Evolutionary conservation across 2,113 vertebrate genomes (phyloP).

Genomic region (Scatophagus argus): DNA sequence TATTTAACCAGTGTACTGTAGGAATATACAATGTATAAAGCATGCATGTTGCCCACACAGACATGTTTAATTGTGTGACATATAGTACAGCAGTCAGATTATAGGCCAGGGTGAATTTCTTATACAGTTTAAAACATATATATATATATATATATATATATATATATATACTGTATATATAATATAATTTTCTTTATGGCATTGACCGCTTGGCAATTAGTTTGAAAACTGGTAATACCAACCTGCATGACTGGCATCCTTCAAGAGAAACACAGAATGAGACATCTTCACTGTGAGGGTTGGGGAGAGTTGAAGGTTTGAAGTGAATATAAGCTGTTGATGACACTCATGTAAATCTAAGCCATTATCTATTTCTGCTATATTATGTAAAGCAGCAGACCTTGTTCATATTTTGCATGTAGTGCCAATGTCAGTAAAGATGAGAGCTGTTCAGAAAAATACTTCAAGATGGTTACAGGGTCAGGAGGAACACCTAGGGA

Average conservation of each 20-base stretch:
- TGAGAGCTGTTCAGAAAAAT: background rate
- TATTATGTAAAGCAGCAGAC: conserved; percentile 1
- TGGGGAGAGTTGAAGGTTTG: background rate
- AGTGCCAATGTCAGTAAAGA: background rate
- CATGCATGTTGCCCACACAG: background rate
- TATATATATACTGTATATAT: too few species aligned
- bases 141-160: too few species aligned
- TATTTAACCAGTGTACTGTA: background rate
- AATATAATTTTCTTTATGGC: too few species aligned
- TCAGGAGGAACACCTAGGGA: background rate
- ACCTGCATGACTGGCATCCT: background rate
- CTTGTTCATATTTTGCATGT: background rate
- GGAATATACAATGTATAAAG: background rate
- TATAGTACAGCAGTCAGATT: too few species aligned
- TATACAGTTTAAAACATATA: too few species aligned
- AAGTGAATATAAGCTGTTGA: background rate
- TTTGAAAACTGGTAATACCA: background rate
- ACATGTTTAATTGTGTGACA: too few species aligned
- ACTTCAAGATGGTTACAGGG: background rate
- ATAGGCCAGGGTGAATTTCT: too few species aligned
- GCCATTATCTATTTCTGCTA: background rate
- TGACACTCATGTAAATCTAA: background rate
- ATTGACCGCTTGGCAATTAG: too few species aligned
- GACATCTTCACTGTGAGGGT: background rate
- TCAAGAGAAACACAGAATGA: background rate